These are phyloP conservation scores for Bos javanicus DNA, from an alignment of 2,113 vertebrate species.

Conservation along the genomic window DNA sequence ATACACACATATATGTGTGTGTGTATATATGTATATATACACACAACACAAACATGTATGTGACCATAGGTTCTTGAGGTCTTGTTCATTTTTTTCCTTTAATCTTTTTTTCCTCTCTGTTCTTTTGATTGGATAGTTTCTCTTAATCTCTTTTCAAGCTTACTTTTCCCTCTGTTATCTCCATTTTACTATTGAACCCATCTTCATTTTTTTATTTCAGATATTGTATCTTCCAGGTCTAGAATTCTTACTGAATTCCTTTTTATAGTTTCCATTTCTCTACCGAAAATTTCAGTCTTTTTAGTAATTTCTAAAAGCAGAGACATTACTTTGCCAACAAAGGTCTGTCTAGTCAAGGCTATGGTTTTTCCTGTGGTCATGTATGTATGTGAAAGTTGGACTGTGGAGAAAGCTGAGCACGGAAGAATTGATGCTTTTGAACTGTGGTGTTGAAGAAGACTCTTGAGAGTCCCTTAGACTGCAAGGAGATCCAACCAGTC, in stretches of 20 bases:
- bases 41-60: not conserved
- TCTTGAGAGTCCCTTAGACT: too few species aligned
- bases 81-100: not conserved
- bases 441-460: too few species aligned
- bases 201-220: not conserved
- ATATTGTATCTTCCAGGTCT: not conserved
- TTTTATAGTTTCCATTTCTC: not conserved
- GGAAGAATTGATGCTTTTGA: too few species aligned
- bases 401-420: too few species aligned
- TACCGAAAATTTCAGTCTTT: not conserved
- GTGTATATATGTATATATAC: accelerated
- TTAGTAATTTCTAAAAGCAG: not conserved
- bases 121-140: not conserved
- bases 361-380: too few species aligned
- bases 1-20: not conserved
- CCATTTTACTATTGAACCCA: not conserved
- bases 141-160: not conserved
- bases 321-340: too few species aligned
- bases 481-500: too few species aligned
- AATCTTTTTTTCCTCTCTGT: not conserved
- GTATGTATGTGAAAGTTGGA: too few species aligned
- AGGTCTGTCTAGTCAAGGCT: too few species aligned
- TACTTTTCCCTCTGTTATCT: not conserved
- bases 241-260: not conserved
- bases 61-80: not conserved